Conservation (phyloP, 2,888 invertebrate genomes). For the Leucoptera coffeella region DNA sequence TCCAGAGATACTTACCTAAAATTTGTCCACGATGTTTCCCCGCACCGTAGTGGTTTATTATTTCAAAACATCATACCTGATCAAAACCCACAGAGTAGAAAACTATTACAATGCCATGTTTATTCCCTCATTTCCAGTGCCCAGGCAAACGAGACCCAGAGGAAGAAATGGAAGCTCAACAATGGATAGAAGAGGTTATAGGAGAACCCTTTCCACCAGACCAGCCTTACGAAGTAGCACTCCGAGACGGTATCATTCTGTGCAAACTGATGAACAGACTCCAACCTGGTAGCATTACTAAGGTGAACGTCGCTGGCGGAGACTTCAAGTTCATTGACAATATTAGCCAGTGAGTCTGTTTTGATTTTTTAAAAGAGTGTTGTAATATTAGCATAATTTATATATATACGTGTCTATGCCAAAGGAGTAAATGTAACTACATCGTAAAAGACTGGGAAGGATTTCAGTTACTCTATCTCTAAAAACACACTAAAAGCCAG, state of each 20-base stretch:
- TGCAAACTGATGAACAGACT: slow-evolving; percentile 89
- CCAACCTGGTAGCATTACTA: slow-evolving; percentile 75
- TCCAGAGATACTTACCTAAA: too few relatives aligned
- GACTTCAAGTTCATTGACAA: slow-evolving; percentile 98
- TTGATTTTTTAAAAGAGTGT: background rate
- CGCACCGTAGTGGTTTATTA: too few relatives aligned
- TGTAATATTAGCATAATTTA: too few relatives aligned
- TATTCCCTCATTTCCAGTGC: slow-evolving; percentile 63
- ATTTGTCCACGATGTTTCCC: too few relatives aligned
- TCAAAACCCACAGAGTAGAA: too few relatives aligned
- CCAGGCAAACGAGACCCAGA: slow-evolving; percentile 76
- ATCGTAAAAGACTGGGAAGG: too few relatives aligned
- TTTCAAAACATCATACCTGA: too few relatives aligned
- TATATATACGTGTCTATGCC: background rate
- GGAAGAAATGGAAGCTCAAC: slow-evolving; percentile 74
- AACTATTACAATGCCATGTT: too few relatives aligned
- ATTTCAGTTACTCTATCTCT: too few relatives aligned
- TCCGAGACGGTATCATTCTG: slow-evolving; percentile 77
- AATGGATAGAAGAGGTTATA: slow-evolving; percentile 78
- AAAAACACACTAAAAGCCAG: too few relatives aligned
- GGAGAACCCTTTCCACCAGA: slow-evolving; percentile 71
- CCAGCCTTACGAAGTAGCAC: slow-evolving; percentile 68
- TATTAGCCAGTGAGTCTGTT: slow-evolving; percentile 70
- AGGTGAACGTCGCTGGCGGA: slow-evolving; percentile 77
- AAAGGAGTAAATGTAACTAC: too few relatives aligned